Conservation (phyloP, 2,797 vertebrate genomes). For the Notamacropus eugenii region DNA sequence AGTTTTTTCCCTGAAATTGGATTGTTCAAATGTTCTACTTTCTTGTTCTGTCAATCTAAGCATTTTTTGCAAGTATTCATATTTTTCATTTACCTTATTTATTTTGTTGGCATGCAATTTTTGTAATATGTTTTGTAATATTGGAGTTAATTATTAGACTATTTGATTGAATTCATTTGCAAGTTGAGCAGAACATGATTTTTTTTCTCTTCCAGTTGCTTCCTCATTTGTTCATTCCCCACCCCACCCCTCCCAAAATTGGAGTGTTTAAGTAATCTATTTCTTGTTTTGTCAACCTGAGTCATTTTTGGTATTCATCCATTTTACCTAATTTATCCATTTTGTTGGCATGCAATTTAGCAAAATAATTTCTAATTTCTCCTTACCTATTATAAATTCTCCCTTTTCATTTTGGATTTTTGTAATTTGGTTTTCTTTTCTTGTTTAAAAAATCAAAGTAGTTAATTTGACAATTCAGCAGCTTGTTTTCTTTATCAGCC, state of each 20-base stretch:
- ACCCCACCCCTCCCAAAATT: background rate
- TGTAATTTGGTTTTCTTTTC: background rate
- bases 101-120: no score
- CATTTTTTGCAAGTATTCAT: no score
- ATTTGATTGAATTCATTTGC: no score
- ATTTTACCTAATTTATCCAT: background rate
- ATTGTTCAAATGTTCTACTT: no score
- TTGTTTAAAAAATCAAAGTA: background rate
- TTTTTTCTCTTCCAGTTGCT: no score
- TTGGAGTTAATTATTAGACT: no score
- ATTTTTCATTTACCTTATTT: no score
- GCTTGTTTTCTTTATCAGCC: background rate
- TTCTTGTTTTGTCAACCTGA: background rate
- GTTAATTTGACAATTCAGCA: background rate
- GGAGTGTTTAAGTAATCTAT: background rate
- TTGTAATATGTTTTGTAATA: no score
- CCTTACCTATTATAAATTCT: background rate
- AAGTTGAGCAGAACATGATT: no score
- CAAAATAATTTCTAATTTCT: background rate
- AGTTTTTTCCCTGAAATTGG: no score
- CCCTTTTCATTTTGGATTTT: background rate
- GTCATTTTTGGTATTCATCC: background rate
- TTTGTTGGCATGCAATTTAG: background rate
- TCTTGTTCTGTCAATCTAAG: no score
- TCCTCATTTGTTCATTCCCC: no score